Evolutionary conservation across 2,888 invertebrate species (phyloP).

Genomic region (Stegana nigrithorax): DNA sequence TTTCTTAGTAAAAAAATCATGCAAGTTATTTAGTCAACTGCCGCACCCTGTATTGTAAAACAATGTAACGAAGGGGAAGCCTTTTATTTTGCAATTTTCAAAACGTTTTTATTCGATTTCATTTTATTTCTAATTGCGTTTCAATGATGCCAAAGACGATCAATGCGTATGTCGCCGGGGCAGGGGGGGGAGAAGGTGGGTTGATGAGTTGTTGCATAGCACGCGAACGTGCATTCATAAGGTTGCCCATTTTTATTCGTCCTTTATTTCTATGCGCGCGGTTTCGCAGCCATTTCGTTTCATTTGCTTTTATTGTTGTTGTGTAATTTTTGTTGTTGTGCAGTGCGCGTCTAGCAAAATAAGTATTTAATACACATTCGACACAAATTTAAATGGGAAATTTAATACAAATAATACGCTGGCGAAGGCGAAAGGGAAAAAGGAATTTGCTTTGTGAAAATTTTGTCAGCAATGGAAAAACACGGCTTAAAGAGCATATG

Average conservation of each 20-base stretch:
- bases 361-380: too few species aligned
- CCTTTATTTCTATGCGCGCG: slow-evolving; percentile 21
- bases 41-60: too few species aligned
- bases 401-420: too few species aligned
- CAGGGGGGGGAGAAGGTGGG: background rate
- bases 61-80: slow-evolving; percentile 31
- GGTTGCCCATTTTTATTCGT: slow-evolving; percentile 34
- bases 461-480: background rate
- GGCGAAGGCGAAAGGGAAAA: too few species aligned
- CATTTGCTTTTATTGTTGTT: background rate
- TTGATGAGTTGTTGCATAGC: background rate
- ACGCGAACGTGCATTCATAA: slow-evolving; percentile 34
- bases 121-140: slow-evolving; percentile 12
- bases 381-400: too few species aligned
- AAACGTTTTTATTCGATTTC: slow-evolving; percentile 14
- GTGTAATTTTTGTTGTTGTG: too few species aligned
- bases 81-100: slow-evolving; percentile 40
- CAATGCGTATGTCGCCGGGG: background rate
- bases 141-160: slow-evolving; percentile 17
- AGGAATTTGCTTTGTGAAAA: too few species aligned
- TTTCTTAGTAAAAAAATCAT: too few species aligned
- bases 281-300: background rate
- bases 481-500: background rate
- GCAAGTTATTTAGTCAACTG: too few species aligned
- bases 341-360: too few species aligned